Base-by-base conservation (phyloP, 2,888 invertebrate species). In the Agrilus cyanescens region DNA sequence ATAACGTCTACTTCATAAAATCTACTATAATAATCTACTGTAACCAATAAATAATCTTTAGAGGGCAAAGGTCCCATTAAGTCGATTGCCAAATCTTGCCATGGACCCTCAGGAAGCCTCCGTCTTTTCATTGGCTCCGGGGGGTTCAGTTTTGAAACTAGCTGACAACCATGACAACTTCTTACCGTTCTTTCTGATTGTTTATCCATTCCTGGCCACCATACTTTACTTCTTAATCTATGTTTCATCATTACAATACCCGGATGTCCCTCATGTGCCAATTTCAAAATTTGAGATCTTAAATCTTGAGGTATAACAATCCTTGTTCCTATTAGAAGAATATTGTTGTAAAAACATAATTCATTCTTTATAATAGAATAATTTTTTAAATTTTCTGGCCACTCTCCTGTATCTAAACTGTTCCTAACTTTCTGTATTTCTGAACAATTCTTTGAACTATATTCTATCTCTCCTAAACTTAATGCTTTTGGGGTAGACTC, bases 201-300 rank as follows among this genome's bases (percentile, higher is more conserved):
- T 32, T 43, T 37, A 33, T 54, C 49, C 12, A 50, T 46, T 18
- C 34, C 35, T 10, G 52, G n/a, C n/a, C n/a, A n/a, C n/a, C n/a
- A n/a, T n/a, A n/a, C n/a, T n/a, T n/a, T n/a, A n/a, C n/a, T n/a
- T 37, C 52, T 40, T 40, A 53, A 32, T 32, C 51, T 35, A 31
- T 46, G 33, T 44, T 54, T 53, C 50, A 54, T 53, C 4, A 47
- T 48, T n/a, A 50, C 49, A 34, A 46, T 48, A 12, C 53, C 54
- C 10, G 53, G 53, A 43, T 53, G 52, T 7, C 52, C 54, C 45
- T 56, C 52, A 40, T 57, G 51, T 14, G 49, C 51, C 18, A 50
- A 29, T 41, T 46, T 20, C 20, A 53, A 30, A 29, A 44, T 38
- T 4, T 41, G 40, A 12, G 35, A 16, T 38, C 37, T 33, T n/a